These are phyloP conservation scores for Corynorhinus townsendii DNA, from an alignment of 2,113 vertebrate species.

Conservation along the genomic window DNA sequence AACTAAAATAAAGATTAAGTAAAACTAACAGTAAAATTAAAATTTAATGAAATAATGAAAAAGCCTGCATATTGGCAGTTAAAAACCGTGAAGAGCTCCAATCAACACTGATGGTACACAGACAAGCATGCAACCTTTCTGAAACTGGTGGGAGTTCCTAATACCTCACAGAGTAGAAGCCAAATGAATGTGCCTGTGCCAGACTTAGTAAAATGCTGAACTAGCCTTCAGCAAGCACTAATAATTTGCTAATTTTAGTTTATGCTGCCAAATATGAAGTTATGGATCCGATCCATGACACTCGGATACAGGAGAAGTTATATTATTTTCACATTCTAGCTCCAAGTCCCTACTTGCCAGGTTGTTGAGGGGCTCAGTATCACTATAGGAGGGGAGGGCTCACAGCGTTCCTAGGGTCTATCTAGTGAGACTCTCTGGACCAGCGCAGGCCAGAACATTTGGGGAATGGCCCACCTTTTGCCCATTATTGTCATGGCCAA, in stretches of 20 bases:
- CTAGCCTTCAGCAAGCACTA: neutral
- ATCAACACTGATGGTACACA: neutral
- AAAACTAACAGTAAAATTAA: conserved; percentile 1
- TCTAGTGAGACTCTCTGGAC: neutral
- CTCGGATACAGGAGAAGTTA: neutral
- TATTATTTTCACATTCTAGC: neutral
- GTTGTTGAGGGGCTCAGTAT: neutral
- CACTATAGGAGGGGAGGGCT: neutral
- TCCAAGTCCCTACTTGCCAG: neutral
- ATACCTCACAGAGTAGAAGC: neutral
- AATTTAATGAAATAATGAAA: neutral
- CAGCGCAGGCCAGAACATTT: neutral
- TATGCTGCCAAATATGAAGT: neutral
- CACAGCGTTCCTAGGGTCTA: neutral
- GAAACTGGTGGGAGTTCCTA: neutral
- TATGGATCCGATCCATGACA: neutral
- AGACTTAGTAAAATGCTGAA: conserved; percentile 9
- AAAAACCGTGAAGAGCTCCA: neutral
- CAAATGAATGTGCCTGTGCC: neutral
- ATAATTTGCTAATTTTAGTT: conserved; percentile 33
- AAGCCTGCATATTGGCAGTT: neutral
- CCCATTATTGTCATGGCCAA: neutral
- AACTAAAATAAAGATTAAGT: neutral
- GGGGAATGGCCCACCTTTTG: neutral
- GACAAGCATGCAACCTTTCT: neutral